Evolutionary conservation across 2,797 vertebrate genomes (phyloP), one percentile per base, ranked within the genome.

Genomic region (Helicolenus hilgendorfi): DNA sequence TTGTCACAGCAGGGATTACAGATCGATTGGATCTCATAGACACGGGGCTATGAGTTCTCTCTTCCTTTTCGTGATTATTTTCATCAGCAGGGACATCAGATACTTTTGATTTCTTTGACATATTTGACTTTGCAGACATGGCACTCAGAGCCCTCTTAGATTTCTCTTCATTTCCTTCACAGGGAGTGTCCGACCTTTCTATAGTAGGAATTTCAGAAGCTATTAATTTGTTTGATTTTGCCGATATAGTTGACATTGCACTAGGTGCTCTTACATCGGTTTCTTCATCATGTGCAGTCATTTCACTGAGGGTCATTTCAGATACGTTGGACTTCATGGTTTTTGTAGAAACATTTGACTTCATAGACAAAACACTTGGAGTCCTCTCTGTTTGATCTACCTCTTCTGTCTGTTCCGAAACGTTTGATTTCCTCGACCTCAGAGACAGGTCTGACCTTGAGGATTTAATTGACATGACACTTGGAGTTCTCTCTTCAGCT

Each of bases 41-140:
- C 77, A 87, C 60, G 11, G 56, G 72, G 59, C 83, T 91, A 15
- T 11, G 14, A 22, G 79, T 35, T 86, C 79, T 90, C 63, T 91
- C 85, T 33, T 93, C 76, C 13, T 56, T 69, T 65, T 90, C 63
- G 2, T 55, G 7, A 10, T 20, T 22, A 62, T 35, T 79, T 77
- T 53, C 67, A 69, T 92, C 77, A n/a, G 76, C 22, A 68, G 80
- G 83, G 35, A 88, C 77, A 72, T 92, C 60, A 63, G 88, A 93
- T 20, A 79, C 83, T 58, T 88, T 89, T 1, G 92, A 93, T 78
- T 85, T 94, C 2, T 55, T 87, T 11, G 95, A 96, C 10, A 13
- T 13, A 22, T 80, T 83, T 79, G 96, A 96, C 49, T 80, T 93
- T 18, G 20, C 45, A 77, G 94, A 95, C 45, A 49, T 60, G 5